phyloP scores from a whole-genome alignment of 2,113 vertebrate species.

The Gorilla gorilla region DNA sequence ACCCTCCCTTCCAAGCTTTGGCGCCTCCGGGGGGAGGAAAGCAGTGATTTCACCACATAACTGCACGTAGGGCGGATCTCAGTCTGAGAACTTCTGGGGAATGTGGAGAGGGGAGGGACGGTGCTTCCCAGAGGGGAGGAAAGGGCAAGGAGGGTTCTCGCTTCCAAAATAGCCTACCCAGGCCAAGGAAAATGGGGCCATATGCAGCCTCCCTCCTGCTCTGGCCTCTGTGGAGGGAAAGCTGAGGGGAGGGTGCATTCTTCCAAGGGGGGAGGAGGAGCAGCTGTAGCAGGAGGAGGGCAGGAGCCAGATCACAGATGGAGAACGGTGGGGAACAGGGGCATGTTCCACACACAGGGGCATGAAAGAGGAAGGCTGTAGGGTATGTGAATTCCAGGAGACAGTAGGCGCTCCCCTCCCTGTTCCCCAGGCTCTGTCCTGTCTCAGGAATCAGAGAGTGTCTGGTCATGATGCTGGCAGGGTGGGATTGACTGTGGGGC shows the following conservation, averaged over 20 bases:
- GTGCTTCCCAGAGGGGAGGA: constrained; percentile 51
- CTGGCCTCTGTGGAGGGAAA: not conserved
- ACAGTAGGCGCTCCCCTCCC: not conserved
- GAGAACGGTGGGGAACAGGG: not conserved
- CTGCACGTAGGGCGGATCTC: constrained; percentile 61
- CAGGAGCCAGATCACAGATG: not conserved
- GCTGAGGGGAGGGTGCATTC: not conserved
- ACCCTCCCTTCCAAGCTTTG: constrained; percentile 33
- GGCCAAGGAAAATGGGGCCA: constrained; percentile 62
- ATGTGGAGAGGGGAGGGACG: constrained; percentile 61
- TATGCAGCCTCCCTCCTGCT: constrained; percentile 14
- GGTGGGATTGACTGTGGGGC: not conserved
- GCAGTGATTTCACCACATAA: constrained; percentile 70
- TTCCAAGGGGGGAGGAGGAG: not conserved
- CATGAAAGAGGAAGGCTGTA: not conserved
- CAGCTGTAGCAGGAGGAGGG: not conserved
- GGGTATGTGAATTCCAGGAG: not conserved
- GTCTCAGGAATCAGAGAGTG: not conserved
- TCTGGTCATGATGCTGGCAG: not conserved
- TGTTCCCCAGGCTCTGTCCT: not conserved
- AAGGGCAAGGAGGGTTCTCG: constrained; percentile 63
- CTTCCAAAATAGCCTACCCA: constrained; percentile 58
- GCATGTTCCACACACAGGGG: not conserved
- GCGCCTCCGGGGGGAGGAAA: constrained; percentile 59
- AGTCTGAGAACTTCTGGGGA: constrained; percentile 73